Conservation (phyloP, 2,888 invertebrate genomes). For the Phalera bucephala region DNA sequence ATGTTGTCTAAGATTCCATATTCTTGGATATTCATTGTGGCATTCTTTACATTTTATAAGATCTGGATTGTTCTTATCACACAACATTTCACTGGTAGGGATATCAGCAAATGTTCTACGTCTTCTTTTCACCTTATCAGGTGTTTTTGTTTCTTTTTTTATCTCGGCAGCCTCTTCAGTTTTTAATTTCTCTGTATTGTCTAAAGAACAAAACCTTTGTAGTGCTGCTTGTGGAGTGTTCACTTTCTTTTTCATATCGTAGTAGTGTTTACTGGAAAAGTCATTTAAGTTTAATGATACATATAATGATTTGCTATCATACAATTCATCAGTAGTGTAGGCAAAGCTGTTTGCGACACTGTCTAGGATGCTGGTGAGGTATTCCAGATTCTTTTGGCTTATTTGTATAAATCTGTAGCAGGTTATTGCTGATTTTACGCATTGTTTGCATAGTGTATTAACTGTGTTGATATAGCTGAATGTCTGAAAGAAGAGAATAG, state of each 20-base stretch:
- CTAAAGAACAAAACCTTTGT: slow-evolving; percentile 32
- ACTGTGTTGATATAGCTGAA: slow-evolving; percentile 39
- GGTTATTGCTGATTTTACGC: slow-evolving; percentile 41
- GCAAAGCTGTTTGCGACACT: slow-evolving; percentile 39
- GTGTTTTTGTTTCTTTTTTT: slow-evolving; percentile 8
- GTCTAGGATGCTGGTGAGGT: slow-evolving; percentile 40
- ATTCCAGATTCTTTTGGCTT: slow-evolving; percentile 37
- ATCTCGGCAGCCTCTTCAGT: slow-evolving; percentile 11
- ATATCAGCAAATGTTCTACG: slow-evolving; percentile 16
- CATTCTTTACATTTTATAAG: slow-evolving; percentile 53
- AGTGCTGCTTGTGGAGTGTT: slow-evolving; percentile 31
- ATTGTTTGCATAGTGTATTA: slow-evolving; percentile 48
- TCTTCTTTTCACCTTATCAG: slow-evolving; percentile 23
- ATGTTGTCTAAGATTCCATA: slow-evolving; percentile 51
- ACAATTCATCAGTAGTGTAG: slow-evolving; percentile 22
- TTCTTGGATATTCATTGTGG: slow-evolving; percentile 40
- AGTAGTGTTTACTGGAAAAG: slow-evolving; percentile 44
- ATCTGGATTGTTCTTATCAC: slow-evolving; percentile 35
- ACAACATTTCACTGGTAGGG: slow-evolving; percentile 44
- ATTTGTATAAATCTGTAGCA: slow-evolving; percentile 51
- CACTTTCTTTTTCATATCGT: slow-evolving; percentile 35
- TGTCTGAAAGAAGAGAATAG: slow-evolving; percentile 45
- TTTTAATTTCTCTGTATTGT: slow-evolving; percentile 19
- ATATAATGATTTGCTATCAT: slow-evolving; percentile 43
- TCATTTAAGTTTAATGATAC: slow-evolving; percentile 45